These are phyloP conservation scores for Scaptomyza pallida DNA, from an alignment of 1,140 invertebrate genomes.

Conservation along the genomic window DNA sequence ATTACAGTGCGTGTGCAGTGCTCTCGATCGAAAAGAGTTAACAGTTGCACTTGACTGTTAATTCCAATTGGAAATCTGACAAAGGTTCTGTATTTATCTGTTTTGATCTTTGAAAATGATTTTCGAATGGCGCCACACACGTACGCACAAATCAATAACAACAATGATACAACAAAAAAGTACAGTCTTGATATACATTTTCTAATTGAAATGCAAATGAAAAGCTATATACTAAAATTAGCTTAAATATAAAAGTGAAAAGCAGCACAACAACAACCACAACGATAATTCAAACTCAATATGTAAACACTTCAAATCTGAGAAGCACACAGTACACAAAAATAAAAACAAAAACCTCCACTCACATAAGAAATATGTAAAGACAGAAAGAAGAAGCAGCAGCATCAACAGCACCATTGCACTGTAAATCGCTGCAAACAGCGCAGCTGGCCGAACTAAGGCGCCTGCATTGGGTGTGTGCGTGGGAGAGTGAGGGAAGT, in stretches of 20 bases:
- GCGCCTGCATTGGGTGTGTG: slow-evolving; percentile 19
- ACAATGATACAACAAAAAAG: slow-evolving; percentile 46
- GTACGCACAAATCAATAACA: slow-evolving; percentile 31
- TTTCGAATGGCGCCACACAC: slow-evolving; percentile 31
- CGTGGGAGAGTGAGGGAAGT: not conserved
- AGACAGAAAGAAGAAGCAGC: slow-evolving; percentile 29
- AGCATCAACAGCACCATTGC: slow-evolving; percentile 8
- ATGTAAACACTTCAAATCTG: slow-evolving; percentile 77
- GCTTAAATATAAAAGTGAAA: slow-evolving; percentile 69
- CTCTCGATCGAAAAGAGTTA: not conserved
- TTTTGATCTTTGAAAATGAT: slow-evolving; percentile 23
- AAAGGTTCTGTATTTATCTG: no score
- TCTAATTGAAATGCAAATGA: slow-evolving; percentile 76
- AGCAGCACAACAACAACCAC: slow-evolving; percentile 44
- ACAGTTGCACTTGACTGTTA: slow-evolving; percentile 4
- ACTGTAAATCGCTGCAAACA: slow-evolving; percentile 16
- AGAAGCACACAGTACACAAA: slow-evolving; percentile 18
- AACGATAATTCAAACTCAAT: slow-evolving; percentile 77
- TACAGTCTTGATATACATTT: slow-evolving; percentile 53
- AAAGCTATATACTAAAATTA: slow-evolving; percentile 79
- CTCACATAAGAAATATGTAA: slow-evolving; percentile 32
- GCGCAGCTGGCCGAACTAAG: slow-evolving; percentile 15
- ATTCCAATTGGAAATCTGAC: not conserved
- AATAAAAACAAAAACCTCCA: slow-evolving; percentile 43
- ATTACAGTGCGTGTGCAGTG: not conserved